Conservation (phyloP, 2,888 invertebrate genomes). For the Aethes cnicana region DNA sequence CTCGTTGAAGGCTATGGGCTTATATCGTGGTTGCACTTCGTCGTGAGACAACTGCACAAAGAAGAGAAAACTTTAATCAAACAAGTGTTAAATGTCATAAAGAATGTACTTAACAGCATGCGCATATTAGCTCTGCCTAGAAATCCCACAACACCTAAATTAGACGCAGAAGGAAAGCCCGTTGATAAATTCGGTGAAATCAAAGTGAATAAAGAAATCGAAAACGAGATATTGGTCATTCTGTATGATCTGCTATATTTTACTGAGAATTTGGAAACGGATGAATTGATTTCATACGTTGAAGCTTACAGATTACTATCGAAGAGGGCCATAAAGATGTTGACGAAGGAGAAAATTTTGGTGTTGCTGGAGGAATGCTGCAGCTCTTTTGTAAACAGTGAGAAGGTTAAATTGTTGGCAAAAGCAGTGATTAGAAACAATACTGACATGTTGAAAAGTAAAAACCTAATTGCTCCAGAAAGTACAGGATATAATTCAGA, state of each 20-base stretch:
- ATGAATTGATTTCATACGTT: constrained; percentile 52
- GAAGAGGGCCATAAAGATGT: constrained; percentile 58
- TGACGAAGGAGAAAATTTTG: constrained; percentile 59
- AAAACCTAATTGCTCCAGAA: constrained; percentile 33
- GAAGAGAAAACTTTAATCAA: constrained; percentile 53
- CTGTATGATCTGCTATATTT: constrained; percentile 54
- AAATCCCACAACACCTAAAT: constrained; percentile 43
- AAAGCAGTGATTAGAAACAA: constrained; percentile 56
- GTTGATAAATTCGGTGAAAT: constrained; percentile 49
- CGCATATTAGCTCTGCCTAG: constrained; percentile 53
- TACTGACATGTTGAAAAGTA: constrained; percentile 51
- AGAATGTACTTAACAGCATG: constrained; percentile 58
- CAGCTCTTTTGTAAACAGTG: constrained; percentile 41
- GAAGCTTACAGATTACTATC: constrained; percentile 55
- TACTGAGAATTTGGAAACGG: constrained; percentile 49
- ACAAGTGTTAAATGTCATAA: constrained; percentile 49
- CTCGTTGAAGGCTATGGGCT: constrained; percentile 87
- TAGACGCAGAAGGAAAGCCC: constrained; percentile 41
- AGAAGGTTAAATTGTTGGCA: constrained; percentile 49
- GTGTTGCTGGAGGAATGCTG: constrained; percentile 52
- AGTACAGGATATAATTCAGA: constrained; percentile 31
- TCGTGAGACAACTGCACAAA: constrained; percentile 49
- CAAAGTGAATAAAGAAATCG: constrained; percentile 63
- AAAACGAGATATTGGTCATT: constrained; percentile 59
- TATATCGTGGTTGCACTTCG: constrained; percentile 85